Percentiles rank a stretch among this genome's conserved stretches.
phyloP scores from a whole-genome alignment of 1,140 invertebrate species.

The Apocrypta bakeri region DNA sequence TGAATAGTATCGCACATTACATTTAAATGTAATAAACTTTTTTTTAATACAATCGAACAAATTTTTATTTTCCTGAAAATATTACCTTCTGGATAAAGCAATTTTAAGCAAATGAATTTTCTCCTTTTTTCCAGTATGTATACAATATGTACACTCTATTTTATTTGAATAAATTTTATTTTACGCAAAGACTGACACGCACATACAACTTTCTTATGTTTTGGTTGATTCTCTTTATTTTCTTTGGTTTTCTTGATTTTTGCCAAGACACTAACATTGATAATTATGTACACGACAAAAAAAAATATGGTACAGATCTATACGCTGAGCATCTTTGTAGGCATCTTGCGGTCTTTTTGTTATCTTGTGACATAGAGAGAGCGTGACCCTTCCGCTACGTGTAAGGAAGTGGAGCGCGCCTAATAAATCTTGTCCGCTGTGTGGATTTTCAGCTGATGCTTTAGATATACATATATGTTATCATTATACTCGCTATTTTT shows the following conservation, averaged over 20 bases:
- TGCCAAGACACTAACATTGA: not conserved
- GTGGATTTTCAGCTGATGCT: slow-evolving; percentile 12
- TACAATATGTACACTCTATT: not conserved
- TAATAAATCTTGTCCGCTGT: slow-evolving; percentile 8
- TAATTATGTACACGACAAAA: not conserved
- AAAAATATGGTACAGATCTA: not conserved
- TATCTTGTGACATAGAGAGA: not conserved
- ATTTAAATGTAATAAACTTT: too few species aligned
- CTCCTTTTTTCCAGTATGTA: too few species aligned
- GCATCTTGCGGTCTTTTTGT: not conserved
- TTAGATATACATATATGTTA: not conserved
- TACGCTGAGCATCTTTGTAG: slow-evolving; percentile 7
- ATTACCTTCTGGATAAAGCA: too few species aligned
- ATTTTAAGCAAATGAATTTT: too few species aligned
- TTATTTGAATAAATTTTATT: not conserved
- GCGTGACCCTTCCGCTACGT: not conserved
- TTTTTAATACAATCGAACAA: too few species aligned
- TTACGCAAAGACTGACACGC: too few species aligned
- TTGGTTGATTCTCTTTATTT: not conserved
- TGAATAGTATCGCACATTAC: too few species aligned
- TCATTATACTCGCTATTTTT: not conserved
- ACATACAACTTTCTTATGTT: not conserved
- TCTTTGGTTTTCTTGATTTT: not conserved
- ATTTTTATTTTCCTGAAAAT: too few species aligned
- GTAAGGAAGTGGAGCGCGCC: slow-evolving; percentile 18